A percentile compares a stretch with the other conserved stretches of the same genome.
Evolutionary conservation across 2,113 vertebrate species (phyloP).

Genomic region (Chloebia gouldiae): DNA sequence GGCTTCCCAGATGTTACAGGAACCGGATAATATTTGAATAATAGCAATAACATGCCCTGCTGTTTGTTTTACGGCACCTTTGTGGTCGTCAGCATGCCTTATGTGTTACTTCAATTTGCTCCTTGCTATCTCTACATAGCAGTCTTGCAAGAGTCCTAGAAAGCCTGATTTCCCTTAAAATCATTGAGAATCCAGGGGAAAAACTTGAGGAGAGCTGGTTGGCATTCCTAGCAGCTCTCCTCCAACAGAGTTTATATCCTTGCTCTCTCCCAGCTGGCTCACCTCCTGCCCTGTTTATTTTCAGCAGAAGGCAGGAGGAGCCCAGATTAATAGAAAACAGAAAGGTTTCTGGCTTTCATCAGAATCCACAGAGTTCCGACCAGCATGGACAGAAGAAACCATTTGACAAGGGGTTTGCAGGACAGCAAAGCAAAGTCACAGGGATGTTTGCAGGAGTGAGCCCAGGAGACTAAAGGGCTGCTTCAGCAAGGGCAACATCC

Average conservation of each 20-base stretch:
- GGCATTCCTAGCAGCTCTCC: neutral
- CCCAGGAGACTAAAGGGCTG: neutral
- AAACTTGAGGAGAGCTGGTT: neutral
- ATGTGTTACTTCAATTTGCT: neutral
- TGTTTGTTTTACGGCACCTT: neutral
- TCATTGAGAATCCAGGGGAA: neutral
- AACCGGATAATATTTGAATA: neutral
- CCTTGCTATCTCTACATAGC: neutral
- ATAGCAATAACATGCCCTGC: neutral
- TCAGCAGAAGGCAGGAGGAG: neutral
- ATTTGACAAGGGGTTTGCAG: neutral
- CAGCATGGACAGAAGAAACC: neutral
- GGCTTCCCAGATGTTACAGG: neutral
- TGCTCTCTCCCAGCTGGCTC: neutral
- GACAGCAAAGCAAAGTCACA: neutral
- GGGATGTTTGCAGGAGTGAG: neutral
- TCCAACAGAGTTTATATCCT: neutral
- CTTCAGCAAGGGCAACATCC: neutral
- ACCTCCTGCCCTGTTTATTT: slow-evolving; percentile 12
- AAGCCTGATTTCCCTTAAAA: neutral
- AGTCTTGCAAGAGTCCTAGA: neutral
- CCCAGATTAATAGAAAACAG: neutral
- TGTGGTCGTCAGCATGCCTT: rapidly evolving
- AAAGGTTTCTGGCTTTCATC: slow-evolving; percentile 19
- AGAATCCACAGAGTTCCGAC: neutral